These are phyloP conservation scores for Tanytarsus gracilentus DNA, from an alignment of 2,888 invertebrate species.

Conservation along the genomic window DNA sequence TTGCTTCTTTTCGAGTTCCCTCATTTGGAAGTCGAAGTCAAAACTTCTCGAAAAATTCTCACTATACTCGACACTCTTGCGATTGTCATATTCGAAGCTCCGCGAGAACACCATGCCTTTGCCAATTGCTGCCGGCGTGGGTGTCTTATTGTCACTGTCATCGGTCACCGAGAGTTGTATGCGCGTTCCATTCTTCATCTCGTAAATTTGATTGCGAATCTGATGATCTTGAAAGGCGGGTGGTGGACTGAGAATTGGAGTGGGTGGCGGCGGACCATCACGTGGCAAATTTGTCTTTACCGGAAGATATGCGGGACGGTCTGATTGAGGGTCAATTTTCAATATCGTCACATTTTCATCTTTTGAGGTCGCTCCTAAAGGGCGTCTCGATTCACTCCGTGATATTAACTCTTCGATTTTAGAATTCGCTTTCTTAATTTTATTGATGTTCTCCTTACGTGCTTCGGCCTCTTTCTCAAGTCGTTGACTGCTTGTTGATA, in stretches of 20 bases:
- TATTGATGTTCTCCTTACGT: conserved; percentile 18
- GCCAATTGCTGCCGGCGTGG: conserved; percentile 41
- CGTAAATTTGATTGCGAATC: conserved; percentile 24
- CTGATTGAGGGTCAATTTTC: conserved; percentile 24
- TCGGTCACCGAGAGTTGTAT: conserved; percentile 49
- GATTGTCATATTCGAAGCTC: conserved; percentile 42
- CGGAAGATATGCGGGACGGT: conserved; percentile 42
- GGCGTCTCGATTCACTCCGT: conserved; percentile 37
- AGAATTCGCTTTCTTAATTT: conserved; percentile 36
- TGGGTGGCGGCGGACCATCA: conserved; percentile 54
- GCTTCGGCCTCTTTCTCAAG: conserved; percentile 32
- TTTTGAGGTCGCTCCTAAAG: conserved; percentile 37
- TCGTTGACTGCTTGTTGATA: conserved; percentile 44
- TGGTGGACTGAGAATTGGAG: conserved; percentile 60
- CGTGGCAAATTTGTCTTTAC: conserved; percentile 39
- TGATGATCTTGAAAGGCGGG: conserved; percentile 51
- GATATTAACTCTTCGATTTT: conserved; percentile 43
- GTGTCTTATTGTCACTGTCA: conserved; percentile 48
- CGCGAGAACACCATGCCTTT: conserved; percentile 44
- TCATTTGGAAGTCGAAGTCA: conserved; percentile 39
- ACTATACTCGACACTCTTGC: conserved; percentile 39
- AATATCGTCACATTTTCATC: conserved; percentile 34
- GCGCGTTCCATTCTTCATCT: conserved; percentile 23
- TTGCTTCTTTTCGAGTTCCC: neutral
- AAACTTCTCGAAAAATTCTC: conserved; percentile 44